phyloP scores from a whole-genome alignment of 2,113 vertebrate species.

The Apus apus region DNA sequence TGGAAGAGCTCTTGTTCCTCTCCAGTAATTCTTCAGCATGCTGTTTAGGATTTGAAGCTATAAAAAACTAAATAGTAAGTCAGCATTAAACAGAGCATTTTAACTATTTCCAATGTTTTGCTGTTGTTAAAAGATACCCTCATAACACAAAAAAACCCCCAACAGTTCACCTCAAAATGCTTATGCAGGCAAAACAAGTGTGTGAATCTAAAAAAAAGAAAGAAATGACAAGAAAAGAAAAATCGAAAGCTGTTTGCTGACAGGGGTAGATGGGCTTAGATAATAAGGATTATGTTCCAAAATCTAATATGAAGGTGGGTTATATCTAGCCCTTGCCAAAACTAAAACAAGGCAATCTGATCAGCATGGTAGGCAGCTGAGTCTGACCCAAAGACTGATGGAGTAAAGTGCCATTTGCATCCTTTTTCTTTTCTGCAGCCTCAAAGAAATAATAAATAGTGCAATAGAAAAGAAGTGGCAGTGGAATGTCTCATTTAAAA shows the following conservation, averaged over 20 bases:
- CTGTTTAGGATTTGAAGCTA: conserved; percentile 9
- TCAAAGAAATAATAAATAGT: conserved; percentile 6
- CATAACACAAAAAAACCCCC: background rate
- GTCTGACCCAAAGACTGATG: background rate
- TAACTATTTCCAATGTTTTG: conserved; percentile 10
- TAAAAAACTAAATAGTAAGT: conserved; percentile 51
- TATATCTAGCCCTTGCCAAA: background rate
- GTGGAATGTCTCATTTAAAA: conserved; percentile 19
- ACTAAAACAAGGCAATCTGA: conserved; percentile 19
- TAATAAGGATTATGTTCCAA: conserved; percentile 53
- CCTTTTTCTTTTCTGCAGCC: background rate
- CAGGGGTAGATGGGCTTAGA: conserved; percentile 52
- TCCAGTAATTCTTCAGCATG: conserved; percentile 1
- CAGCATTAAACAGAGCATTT: conserved; percentile 45
- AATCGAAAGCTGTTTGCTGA: background rate
- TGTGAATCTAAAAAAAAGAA: background rate
- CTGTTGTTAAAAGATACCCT: conserved; percentile 25
- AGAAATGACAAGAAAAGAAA: conserved; percentile 26
- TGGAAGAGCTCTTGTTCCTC: background rate
- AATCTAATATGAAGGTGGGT: conserved; percentile 30
- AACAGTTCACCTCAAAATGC: conserved; percentile 46
- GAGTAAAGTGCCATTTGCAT: conserved; percentile 28
- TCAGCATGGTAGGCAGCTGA: background rate
- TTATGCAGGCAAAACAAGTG: conserved; percentile 38
- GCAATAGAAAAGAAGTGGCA: background rate